phyloP scores from a whole-genome alignment of 2,797 vertebrate genomes.

The Intellagama lesueurii region DNA sequence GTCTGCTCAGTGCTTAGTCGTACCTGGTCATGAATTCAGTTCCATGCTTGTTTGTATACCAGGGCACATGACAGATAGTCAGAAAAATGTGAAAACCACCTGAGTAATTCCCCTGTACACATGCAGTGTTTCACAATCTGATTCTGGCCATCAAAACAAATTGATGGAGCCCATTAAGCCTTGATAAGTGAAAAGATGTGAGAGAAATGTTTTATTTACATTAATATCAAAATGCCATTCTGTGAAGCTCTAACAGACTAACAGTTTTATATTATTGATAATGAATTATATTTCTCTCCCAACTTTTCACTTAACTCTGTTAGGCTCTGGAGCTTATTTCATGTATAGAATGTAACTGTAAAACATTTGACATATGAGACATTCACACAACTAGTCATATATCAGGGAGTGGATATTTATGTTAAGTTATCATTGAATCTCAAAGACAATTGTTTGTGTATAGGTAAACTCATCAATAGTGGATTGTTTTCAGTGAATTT shows the following conservation, averaged over 20 bases:
- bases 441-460: not conserved
- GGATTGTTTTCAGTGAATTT: too few species aligned
- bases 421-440: not conserved
- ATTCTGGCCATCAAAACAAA: not conserved
- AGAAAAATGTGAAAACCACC: too few species aligned
- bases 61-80: too few species aligned
- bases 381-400: not conserved
- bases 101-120: too few species aligned
- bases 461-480: not conserved
- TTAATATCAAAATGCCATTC: not conserved
- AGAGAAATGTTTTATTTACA: not conserved
- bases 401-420: not conserved
- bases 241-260: too few species aligned
- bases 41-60: too few species aligned
- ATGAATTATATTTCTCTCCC: not conserved
- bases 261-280: not conserved
- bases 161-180: not conserved
- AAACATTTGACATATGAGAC: not conserved
- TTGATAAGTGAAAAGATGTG: not conserved
- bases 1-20: too few species aligned
- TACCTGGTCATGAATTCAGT: too few species aligned
- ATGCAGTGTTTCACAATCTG: too few species aligned
- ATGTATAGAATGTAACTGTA: not conserved
- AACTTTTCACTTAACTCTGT: too few species aligned
- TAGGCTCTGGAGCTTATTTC: not conserved